These are phyloP conservation scores for Pinctada fucata DNA, from an alignment of 2,888 invertebrate genomes.

Conservation along the genomic window DNA sequence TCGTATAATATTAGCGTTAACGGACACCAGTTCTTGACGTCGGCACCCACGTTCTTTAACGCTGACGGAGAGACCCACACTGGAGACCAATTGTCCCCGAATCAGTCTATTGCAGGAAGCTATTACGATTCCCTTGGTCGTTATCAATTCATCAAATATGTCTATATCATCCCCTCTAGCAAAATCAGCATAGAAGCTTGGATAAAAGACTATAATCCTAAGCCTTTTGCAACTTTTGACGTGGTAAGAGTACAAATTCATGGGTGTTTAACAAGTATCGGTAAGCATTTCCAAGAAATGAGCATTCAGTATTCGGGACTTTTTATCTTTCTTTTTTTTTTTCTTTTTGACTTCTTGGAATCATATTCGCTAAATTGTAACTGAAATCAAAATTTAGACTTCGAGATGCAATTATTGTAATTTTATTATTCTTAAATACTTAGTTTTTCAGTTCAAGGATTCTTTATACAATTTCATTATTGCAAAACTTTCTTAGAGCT, in stretches of 20 bases:
- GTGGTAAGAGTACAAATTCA: conserved; percentile 12
- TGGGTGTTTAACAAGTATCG: too few species aligned
- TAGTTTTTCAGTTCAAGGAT: too few species aligned
- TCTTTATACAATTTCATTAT: too few species aligned
- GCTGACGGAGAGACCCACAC: conserved; percentile 42
- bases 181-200: conserved; percentile 4
- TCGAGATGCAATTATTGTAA: too few species aligned
- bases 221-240: conserved; percentile 30
- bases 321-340: too few species aligned
- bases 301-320: too few species aligned
- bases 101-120: not conserved
- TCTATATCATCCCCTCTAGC: not conserved
- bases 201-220: conserved; percentile 28
- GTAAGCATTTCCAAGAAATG: too few species aligned
- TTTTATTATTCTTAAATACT: too few species aligned
- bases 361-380: too few species aligned
- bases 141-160: conserved; percentile 8
- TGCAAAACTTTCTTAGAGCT: too few species aligned
- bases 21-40: conserved; percentile 41
- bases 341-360: too few species aligned
- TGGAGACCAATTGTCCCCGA: conserved; percentile 24
- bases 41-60: conserved; percentile 47
- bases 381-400: too few species aligned
- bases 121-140: conserved; percentile 2
- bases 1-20: conserved; percentile 33